Evolutionary conservation across 2,797 vertebrate species (phyloP), one percentile per base, ranked within the genome.

Genomic region (Galaxias olidus): DNA sequence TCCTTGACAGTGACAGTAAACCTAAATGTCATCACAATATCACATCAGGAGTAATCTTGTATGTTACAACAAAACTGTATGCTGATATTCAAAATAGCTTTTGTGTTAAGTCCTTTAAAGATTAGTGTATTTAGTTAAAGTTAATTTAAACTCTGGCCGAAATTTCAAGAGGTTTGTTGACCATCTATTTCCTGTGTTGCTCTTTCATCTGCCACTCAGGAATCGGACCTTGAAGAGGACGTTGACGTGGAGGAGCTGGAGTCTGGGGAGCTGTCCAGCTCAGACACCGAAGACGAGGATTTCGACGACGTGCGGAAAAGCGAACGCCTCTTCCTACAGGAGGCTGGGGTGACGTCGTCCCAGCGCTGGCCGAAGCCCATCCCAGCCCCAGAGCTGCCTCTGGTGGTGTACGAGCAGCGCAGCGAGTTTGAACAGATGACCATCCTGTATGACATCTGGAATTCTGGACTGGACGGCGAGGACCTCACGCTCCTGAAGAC

Each of bases 391-490:
- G 73, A 69, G n/a, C 52, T 48, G 0, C n/a, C 9, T 0, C 14
- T 65, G 1, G 0, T 77, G 0, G 87, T 87, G 1, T 90, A 78
- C 7, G 93, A 95, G 18, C 90, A 91, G 0, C 96, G 98, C 59
- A 92, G 94, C 0, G 95, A 99, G 13, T 99, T 99, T 1, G 95
- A 99, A 90, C 97, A 99, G 88, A 97, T 99, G 96, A 99, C 97
- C 73, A 99, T 99, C 77, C 80, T 99, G 66, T 99, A 99, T 0
- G 96, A 98, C 85, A 99, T 99, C 85, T 99, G 98, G 98, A 98
- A 99, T 0, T 96, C 95, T 0, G 98, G 98, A 71, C 98, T 99
- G 0, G 97, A 99, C 0, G 97, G 98, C 43, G 98, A 99, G 80
- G 98, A 99, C 73, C 92, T 98, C 58, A 94, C 93, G 41, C 96